Base-by-base conservation (phyloP, 2,113 vertebrate genomes). In the Dermatemys mawii region DNA sequence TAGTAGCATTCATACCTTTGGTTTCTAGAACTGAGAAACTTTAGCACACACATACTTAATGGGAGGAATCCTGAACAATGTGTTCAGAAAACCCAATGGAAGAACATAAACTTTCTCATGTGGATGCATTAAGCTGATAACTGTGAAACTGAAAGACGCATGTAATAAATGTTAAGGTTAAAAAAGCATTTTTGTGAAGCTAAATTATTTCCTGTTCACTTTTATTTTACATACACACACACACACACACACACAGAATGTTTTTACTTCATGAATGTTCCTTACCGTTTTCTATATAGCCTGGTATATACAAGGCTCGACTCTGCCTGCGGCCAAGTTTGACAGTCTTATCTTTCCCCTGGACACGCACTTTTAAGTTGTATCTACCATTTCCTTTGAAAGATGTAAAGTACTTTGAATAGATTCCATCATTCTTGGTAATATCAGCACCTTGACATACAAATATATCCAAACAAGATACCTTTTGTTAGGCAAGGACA, bases 371-470 rank as follows among this genome's bases (percentile, higher is more conserved):
- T 98, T 98, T 98, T 89, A 98, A 85, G 67, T 94, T 98, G 82
- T 97, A 98, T 97, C 97, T 98, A 49, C 98, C 98, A 70, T 83
- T 84, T 60, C 83, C 92, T 78, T 1, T 79, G n/a, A 96, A 96
- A 9, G 91, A 48, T 51, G 93, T 97, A 87, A 98, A 98, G 89
- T 98, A 98, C 57, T 92, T 97, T 44, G 98, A 98, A 95, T 98
- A 98, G 90, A 98, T 76, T 50, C 98, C 98, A 85, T 98, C 98
- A 48, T 97, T 54, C 96, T 97, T 97, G 21, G 93, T 48, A 32
- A 38, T 95, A 95, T 98, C 98, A 84, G 98, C 97, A 90, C 97
- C 98, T 98, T 67, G 35, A 70, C 44, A 95, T 70, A 88, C n/a
- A 94, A 95, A 96, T 82, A 46, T 44, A 50, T 70, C 24, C 16